Percentiles rank a stretch among this genome's conserved stretches.
Evolutionary conservation across 2,797 vertebrate species (phyloP).

Genomic region (Hydrocynus forskahlii): DNA sequence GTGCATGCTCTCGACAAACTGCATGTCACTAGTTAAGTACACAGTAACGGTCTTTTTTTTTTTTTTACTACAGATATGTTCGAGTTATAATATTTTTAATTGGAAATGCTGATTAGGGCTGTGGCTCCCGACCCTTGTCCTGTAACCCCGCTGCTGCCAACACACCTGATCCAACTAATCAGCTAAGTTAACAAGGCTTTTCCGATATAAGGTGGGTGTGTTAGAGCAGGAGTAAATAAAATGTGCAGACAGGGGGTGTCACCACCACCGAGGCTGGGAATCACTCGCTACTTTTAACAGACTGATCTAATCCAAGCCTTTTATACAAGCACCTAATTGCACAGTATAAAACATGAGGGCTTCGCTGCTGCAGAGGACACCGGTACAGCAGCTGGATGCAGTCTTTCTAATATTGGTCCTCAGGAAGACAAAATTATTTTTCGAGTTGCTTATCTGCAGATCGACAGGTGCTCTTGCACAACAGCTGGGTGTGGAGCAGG

Average conservation of each 20-base stretch:
- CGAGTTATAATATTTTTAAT: not conserved
- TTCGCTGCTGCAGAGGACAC: not conserved
- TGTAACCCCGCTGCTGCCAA: too few relatives aligned
- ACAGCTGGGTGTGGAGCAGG: conserved; percentile 28
- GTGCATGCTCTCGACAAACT: too few relatives aligned
- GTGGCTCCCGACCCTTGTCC: not conserved
- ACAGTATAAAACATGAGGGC: too few relatives aligned
- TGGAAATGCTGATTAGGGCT: not conserved
- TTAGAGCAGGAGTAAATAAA: not conserved
- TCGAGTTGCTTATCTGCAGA: conserved; percentile 36
- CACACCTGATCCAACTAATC: too few relatives aligned
- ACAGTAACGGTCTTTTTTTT: too few relatives aligned
- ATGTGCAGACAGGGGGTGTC: not conserved
- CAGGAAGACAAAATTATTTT: conserved; percentile 1
- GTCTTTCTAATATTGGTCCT: conserved; percentile 1
- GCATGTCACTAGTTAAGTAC: too few relatives aligned
- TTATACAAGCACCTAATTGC: too few relatives aligned
- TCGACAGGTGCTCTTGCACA: conserved; percentile 31
- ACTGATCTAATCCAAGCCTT: not conserved
- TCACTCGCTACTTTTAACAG: not conserved
- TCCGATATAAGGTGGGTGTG: too few relatives aligned
- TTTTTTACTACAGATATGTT: too few relatives aligned
- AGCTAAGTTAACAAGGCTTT: too few relatives aligned
- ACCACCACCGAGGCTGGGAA: too few relatives aligned
- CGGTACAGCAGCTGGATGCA: not conserved